These are phyloP conservation scores for Micrastur ruficollis DNA, from an alignment of 2,797 vertebrate species.

Conservation along the genomic window DNA sequence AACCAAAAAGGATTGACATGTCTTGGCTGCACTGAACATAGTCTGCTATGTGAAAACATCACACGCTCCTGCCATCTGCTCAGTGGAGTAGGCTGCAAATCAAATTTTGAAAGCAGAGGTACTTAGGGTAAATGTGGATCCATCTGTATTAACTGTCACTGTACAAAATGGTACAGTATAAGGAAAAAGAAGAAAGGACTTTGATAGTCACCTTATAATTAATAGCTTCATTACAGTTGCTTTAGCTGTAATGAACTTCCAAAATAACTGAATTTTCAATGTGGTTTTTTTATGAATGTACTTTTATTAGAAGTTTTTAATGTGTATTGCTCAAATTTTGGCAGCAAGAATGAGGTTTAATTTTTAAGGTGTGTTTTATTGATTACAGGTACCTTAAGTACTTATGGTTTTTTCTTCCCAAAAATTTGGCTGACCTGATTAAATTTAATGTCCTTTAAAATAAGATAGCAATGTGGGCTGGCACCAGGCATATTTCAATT, in stretches of 20 bases:
- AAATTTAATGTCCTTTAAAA: not conserved
- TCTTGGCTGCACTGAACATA: not conserved
- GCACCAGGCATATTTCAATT: not conserved
- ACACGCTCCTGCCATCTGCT: not conserved
- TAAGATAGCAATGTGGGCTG: not conserved
- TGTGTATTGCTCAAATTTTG: not conserved
- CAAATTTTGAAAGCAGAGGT: conserved; percentile 18
- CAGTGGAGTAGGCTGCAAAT: conserved; percentile 1
- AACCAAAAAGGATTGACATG: not conserved
- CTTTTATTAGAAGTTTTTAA: not conserved
- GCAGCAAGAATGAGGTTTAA: not conserved
- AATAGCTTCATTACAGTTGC: not conserved
- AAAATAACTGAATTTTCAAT: not conserved
- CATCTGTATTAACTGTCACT: not conserved
- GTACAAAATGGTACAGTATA: not conserved
- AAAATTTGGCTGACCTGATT: not conserved
- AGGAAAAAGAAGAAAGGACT: not conserved
- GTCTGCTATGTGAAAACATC: not conserved
- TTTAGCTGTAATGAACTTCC: not conserved
- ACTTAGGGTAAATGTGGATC: not conserved
- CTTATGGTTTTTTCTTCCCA: not conserved
- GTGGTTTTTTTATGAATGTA: not conserved
- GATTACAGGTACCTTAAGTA: not conserved
- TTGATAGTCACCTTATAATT: not conserved
- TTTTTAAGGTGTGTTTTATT: conserved; percentile 25